phyloP scores from a whole-genome alignment of 2,888 invertebrate genomes.

The Lithodes maja region DNA sequence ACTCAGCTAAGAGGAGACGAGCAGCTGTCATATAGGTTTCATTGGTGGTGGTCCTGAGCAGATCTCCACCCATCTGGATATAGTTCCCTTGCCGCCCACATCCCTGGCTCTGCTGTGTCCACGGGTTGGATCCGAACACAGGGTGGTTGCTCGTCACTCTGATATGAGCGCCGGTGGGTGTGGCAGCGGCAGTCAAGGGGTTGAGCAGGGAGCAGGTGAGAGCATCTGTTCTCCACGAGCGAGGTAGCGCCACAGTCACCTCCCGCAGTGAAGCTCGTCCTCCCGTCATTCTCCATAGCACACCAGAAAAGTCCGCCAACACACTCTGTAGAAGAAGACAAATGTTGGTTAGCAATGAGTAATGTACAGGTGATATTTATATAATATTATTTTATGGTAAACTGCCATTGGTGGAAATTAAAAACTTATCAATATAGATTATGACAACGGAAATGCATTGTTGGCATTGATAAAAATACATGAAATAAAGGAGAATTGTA shows the following conservation, averaged over 20 bases:
- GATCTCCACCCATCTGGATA: conserved; percentile 76
- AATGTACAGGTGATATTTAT: too few relatives aligned
- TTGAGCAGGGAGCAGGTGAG: conserved; percentile 66
- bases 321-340: conserved; percentile 76
- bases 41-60: conserved; percentile 71
- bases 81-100: conserved; percentile 80
- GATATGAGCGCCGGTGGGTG: conserved; percentile 58
- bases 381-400: too few relatives aligned
- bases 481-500: too few relatives aligned
- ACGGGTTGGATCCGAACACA: conserved; percentile 77
- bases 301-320: conserved; percentile 78
- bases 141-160: conserved; percentile 74
- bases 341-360: too few relatives aligned
- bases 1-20: conserved; percentile 78
- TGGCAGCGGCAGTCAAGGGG: conserved; percentile 59
- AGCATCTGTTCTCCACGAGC: conserved; percentile 76
- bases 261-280: conserved; percentile 79
- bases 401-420: too few relatives aligned
- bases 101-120: conserved; percentile 80
- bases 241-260: conserved; percentile 79
- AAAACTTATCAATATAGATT: too few relatives aligned
- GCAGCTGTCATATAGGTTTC: conserved; percentile 71
- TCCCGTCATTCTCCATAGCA: conserved; percentile 79
- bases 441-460: too few relatives aligned
- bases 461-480: too few relatives aligned